Evolutionary conservation across 2,113 vertebrate species (phyloP), one percentile per base, ranked within the genome.

Genomic region (Varanus komodoensis): DNA sequence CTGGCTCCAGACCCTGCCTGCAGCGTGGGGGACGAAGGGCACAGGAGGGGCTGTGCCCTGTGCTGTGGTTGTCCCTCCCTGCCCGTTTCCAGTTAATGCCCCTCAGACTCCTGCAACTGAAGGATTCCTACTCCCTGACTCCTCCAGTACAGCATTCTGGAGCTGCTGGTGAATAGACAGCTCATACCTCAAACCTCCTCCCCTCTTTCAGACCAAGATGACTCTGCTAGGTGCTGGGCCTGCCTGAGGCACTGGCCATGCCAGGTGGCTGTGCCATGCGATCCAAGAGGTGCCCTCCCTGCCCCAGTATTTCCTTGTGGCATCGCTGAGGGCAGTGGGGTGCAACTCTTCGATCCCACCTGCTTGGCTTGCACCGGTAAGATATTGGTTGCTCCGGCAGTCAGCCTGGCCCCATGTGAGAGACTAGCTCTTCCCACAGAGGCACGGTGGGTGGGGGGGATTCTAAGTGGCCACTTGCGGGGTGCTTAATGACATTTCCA

Each of bases 1-100:
- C 32, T 91, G 91, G 73, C 87, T 89, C 89, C 78, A 67, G 89
- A 89, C 81, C 92, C 83, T 91, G 90, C 86, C 38, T 83, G 85
- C n/a, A 19, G 64, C 25, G 73, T 1, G 44, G 25, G 32, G 38
- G n/a, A 23, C 29, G 11, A 12, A 23, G 44, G 32, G 14, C 44
- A 61, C 29, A n/a, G 75, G 87, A 87, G 75, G 67, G 83, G 54
- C 34, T 14, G 78, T 73, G 78, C 12, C 79, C 84, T 74, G 3
- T 38, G 15, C 8, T 77, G 80, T n/a, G 29, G 71, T 19, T 44
- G 3, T 27, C 80, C 79, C 88, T 34, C 50, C 38, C 8, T 57
- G 8, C 11, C 25, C n/a, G 81, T 69, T 25, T 15, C 48, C 48
- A 32, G 27, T 87, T 52, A 69, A 54, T 23, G 11, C 50, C 61